These are phyloP conservation scores for Apodemia zela DNA, from an alignment of 2,888 invertebrate genomes.

Conservation along the genomic window DNA sequence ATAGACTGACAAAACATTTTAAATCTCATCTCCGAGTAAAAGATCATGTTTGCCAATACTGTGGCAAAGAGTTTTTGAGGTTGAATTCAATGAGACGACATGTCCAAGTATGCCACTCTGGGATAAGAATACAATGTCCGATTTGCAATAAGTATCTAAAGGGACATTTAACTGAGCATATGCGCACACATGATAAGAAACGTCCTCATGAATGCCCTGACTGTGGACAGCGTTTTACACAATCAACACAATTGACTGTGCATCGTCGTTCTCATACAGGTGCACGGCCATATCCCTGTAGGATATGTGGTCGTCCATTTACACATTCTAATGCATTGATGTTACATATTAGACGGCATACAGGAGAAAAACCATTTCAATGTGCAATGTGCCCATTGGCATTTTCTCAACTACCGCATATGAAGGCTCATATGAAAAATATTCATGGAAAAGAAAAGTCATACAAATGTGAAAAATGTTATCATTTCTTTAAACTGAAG, in stretches of 20 bases:
- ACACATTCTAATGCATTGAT: slow-evolving; percentile 92
- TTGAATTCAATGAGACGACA: slow-evolving; percentile 88
- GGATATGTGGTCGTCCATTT: slow-evolving; percentile 89
- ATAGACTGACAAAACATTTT: slow-evolving; percentile 82
- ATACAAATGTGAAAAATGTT: slow-evolving; percentile 87
- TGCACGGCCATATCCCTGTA: slow-evolving; percentile 89
- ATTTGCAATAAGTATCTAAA: slow-evolving; percentile 90
- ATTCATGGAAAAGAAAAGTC: slow-evolving; percentile 90
- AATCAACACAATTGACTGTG: slow-evolving; percentile 90
- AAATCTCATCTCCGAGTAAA: slow-evolving; percentile 87
- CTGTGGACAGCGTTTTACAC: slow-evolving; percentile 90
- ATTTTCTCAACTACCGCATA: slow-evolving; percentile 91
- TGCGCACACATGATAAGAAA: slow-evolving; percentile 88
- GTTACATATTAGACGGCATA: slow-evolving; percentile 90
- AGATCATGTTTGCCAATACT: slow-evolving; percentile 89
- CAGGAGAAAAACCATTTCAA: slow-evolving; percentile 91
- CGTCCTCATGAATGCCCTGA: slow-evolving; percentile 89
- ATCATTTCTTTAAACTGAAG: slow-evolving; percentile 88
- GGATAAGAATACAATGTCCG: slow-evolving; percentile 88
- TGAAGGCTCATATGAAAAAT: slow-evolving; percentile 93
- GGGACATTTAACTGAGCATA: slow-evolving; percentile 90
- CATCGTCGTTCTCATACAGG: slow-evolving; percentile 93
- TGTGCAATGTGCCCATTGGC: slow-evolving; percentile 86
- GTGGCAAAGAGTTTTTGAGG: slow-evolving; percentile 88
- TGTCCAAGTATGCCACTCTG: slow-evolving; percentile 86